Conservation (phyloP, 2,888 invertebrate species). For the Tipula confusa region DNA sequence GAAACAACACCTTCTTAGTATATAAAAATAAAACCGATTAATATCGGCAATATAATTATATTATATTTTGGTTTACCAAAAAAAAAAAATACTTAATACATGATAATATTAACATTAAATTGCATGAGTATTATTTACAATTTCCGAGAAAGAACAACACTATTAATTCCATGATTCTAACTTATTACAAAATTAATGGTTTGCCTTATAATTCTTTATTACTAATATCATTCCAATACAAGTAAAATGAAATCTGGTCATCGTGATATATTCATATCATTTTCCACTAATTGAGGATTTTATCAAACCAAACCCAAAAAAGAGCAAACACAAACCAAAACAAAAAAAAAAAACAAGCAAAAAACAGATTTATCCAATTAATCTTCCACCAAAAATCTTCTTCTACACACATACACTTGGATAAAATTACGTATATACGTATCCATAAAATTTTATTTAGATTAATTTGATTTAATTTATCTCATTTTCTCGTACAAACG, state of each 20-base stretch:
- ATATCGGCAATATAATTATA: no score
- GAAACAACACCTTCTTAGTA: no score
- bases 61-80: no score
- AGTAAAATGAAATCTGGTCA: background rate
- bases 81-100: no score
- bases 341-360: background rate
- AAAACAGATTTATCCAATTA: background rate
- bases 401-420: background rate
- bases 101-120: no score
- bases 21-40: no score
- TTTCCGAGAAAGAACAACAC: no score
- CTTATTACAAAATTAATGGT: background rate
- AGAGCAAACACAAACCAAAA: no score
- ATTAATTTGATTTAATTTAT: constrained; percentile 25
- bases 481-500: constrained; percentile 8
- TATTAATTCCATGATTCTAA: no score
- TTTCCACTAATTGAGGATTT: background rate
- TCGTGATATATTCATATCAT: background rate
- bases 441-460: background rate
- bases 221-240: background rate
- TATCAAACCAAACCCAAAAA: background rate
- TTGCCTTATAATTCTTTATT: background rate
- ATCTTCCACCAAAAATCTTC: background rate
- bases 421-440: background rate
- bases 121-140: no score